Conservation (phyloP, 1,140 invertebrate genomes). For the Cataglyphis hispanica region DNA sequence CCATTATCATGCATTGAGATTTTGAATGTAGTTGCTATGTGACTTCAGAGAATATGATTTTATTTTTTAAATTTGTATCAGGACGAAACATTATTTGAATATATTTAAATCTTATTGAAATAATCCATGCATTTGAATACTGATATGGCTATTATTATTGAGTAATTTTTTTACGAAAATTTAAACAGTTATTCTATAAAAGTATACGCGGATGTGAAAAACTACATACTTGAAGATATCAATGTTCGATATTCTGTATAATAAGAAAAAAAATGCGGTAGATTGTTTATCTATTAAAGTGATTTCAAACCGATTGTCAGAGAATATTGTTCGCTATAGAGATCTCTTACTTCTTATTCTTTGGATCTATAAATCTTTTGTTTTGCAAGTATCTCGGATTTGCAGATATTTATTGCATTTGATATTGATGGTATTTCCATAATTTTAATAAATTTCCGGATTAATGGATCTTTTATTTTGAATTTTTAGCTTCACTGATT, state of each 20-base stretch:
- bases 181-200: background rate
- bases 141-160: background rate
- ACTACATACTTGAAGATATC: conserved; percentile 14
- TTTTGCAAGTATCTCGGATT: background rate
- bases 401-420: too few species aligned
- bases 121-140: conserved; percentile 18
- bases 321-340: conserved; percentile 13
- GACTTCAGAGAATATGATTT: conserved; percentile 65
- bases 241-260: background rate
- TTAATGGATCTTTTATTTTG: background rate
- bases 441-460: background rate
- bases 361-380: background rate
- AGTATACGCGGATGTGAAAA: background rate
- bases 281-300: background rate
- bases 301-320: conserved; percentile 41
- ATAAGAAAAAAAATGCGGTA: background rate
- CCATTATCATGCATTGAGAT: conserved; percentile 71
- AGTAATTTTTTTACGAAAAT: background rate
- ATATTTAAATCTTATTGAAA: background rate
- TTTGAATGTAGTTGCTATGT: conserved; percentile 71
- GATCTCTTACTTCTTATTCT: background rate
- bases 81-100: background rate
- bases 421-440: too few species aligned
- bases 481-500: background rate
- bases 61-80: conserved; percentile 62